Evolutionary conservation across 2,888 invertebrate genomes (phyloP).

Genomic region (Cybosia mesomella): DNA sequence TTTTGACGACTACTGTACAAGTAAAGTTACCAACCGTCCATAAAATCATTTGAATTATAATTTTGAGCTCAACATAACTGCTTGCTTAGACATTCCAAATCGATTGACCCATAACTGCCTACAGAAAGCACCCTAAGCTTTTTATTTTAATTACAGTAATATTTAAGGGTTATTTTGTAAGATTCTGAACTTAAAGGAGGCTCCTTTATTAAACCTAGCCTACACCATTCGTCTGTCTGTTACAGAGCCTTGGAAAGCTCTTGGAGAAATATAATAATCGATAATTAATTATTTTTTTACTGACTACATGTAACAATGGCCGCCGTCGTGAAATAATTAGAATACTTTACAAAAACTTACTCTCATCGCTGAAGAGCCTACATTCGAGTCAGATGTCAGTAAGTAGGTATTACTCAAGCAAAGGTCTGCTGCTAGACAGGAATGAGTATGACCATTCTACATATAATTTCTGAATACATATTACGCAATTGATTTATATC

Average conservation of each 20-base stretch:
- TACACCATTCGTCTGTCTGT: background rate
- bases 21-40: background rate
- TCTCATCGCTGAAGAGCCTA: background rate
- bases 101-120: slow-evolving; percentile 1
- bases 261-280: background rate
- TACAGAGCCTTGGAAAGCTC: background rate
- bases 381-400: background rate
- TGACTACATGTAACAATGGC: too few species aligned
- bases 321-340: background rate
- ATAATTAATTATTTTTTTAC: too few species aligned
- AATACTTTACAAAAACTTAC: background rate
- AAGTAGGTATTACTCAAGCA: background rate
- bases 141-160: background rate
- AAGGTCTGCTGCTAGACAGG: background rate
- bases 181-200: background rate
- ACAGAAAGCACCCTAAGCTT: background rate
- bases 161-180: background rate
- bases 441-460: background rate
- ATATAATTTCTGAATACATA: slow-evolving; percentile 16
- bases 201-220: background rate
- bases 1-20: too few species aligned
- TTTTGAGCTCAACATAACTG: background rate
- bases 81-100: slow-evolving; percentile 3
- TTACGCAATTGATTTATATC: slow-evolving; percentile 26
- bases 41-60: slow-evolving; percentile 2